A percentile compares a stretch with the other conserved stretches of the same genome.
These are phyloP conservation scores for Ochropleura plecta DNA, from an alignment of 2,888 invertebrate species.

Conservation along the genomic window DNA sequence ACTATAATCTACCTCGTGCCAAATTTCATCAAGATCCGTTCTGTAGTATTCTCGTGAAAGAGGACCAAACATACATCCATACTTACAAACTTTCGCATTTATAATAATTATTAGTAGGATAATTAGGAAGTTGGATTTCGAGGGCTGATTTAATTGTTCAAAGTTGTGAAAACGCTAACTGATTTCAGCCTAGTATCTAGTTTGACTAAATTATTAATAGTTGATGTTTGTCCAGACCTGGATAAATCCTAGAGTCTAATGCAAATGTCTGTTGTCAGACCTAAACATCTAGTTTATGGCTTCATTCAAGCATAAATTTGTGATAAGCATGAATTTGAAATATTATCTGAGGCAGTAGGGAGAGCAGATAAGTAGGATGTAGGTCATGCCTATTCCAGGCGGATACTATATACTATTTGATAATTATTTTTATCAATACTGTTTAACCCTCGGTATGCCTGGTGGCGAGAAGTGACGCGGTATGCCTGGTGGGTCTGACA, in stretches of 20 bases:
- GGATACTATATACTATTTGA: too few species aligned
- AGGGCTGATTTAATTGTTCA: neutral
- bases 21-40: too few species aligned
- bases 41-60: too few species aligned
- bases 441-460: too few species aligned
- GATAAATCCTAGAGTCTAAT: conserved; percentile 18
- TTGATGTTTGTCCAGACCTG: conserved; percentile 18
- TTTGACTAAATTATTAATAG: conserved; percentile 16
- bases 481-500: too few species aligned
- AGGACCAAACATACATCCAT: too few species aligned
- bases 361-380: neutral
- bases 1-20: too few species aligned
- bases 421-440: too few species aligned
- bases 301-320: conserved; percentile 25
- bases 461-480: too few species aligned
- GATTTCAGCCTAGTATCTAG: neutral
- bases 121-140: too few species aligned
- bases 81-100: too few species aligned
- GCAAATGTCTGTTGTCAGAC: conserved; percentile 37
- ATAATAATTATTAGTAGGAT: too few species aligned
- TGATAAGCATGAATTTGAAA: conserved; percentile 27
- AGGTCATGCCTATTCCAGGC: neutral
- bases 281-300: conserved; percentile 41
- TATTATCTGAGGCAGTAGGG: neutral
- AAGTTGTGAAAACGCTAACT: neutral